Percentiles rank a stretch among this genome's conserved stretches.
These are phyloP conservation scores for Hemicentrotus pulcherrimus DNA, from an alignment of 35 echinoderm and acorn worm genomes.

Conservation along the genomic window DNA sequence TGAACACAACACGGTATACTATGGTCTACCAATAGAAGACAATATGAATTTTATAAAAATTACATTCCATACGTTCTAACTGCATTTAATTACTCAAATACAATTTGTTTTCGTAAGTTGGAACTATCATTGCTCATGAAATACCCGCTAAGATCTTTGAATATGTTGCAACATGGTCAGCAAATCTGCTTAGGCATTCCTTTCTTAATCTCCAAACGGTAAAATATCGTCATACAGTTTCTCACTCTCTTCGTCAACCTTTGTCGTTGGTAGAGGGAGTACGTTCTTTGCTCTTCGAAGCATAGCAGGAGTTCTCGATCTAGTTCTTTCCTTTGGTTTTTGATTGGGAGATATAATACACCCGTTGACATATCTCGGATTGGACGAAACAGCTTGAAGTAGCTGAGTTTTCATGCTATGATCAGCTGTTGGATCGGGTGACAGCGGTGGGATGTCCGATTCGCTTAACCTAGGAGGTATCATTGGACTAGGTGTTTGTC, in stretches of 20 bases:
- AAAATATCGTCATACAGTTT: slow-evolving; percentile 50
- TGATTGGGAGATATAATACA: slow-evolving; percentile 43
- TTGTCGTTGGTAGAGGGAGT: not conserved
- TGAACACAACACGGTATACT: too few species aligned
- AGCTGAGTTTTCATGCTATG: slow-evolving; percentile 25
- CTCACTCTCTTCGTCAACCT: slow-evolving; percentile 9
- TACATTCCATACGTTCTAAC: too few species aligned
- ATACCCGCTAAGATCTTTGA: too few species aligned
- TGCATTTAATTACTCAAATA: too few species aligned
- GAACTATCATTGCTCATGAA: too few species aligned
- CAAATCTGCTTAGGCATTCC: not conserved
- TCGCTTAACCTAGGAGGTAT: slow-evolving; percentile 29
- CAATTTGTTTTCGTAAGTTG: too few species aligned
- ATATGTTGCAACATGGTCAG: not conserved
- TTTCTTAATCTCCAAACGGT: not conserved
- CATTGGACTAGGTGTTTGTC: slow-evolving; percentile 33
- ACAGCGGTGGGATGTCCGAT: slow-evolving; percentile 28
- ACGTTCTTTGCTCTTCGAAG: not conserved
- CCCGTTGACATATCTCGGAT: slow-evolving; percentile 39
- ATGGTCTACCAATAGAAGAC: too few species aligned
- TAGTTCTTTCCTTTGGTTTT: slow-evolving; percentile 27
- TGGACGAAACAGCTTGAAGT: not conserved
- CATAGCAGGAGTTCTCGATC: slow-evolving; percentile 22
- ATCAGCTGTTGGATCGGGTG: slow-evolving; percentile 23
- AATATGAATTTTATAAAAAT: too few species aligned